Evolutionary conservation across 1,140 invertebrate species (phyloP).

Genomic region (Halyomorpha halys): DNA sequence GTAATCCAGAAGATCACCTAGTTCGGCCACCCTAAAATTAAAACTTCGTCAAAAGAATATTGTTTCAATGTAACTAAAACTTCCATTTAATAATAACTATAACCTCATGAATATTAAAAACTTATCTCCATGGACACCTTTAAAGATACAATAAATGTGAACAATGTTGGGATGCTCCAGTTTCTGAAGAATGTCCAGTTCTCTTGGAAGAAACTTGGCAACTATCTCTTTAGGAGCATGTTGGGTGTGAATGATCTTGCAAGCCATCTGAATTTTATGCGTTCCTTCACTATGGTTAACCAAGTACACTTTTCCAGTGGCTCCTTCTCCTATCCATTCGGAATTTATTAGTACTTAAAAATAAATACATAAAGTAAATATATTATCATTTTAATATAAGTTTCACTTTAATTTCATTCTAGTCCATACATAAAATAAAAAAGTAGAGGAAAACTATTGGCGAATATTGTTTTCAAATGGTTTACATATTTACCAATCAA

Average conservation of each 20-base stretch:
- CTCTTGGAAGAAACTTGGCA: constrained; percentile 61
- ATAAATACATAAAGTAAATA: no score
- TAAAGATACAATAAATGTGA: constrained; percentile 25
- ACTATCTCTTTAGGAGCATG: constrained; percentile 60
- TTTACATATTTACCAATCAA: neutral
- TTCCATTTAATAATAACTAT: neutral
- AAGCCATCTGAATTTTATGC: constrained; percentile 43
- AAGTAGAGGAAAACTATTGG: no score
- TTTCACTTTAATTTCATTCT: no score
- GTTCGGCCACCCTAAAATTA: constrained; percentile 41
- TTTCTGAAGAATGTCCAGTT: constrained; percentile 55
- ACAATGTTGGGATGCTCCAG: constrained; percentile 63
- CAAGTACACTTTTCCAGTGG: constrained; percentile 21
- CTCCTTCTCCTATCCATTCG: constrained; percentile 7
- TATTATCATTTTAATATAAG: no score
- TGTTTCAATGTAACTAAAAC: neutral
- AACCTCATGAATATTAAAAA: constrained; percentile 25
- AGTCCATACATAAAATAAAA: no score
- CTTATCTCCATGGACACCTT: constrained; percentile 5
- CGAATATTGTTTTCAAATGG: no score
- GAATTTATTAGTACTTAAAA: no score
- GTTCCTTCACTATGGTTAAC: constrained; percentile 41
- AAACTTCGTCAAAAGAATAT: neutral
- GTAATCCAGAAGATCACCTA: constrained; percentile 56
- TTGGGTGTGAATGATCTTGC: constrained; percentile 60